Conservation (phyloP, 2,888 invertebrate species). For the Cephus nigrinus region DNA sequence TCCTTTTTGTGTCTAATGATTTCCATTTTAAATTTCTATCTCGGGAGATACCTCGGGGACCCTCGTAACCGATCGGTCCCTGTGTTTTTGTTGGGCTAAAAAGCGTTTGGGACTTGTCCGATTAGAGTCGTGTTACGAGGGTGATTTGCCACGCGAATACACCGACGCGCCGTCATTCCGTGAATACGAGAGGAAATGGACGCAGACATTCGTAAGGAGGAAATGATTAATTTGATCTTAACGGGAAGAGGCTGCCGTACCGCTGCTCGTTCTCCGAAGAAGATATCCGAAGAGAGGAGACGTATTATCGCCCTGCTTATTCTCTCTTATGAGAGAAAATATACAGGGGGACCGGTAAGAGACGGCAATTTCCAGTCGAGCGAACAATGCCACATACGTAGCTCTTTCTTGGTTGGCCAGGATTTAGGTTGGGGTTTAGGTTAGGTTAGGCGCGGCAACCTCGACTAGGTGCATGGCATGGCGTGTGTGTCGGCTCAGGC, state of each 20-base stretch:
- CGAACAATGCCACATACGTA: not conserved
- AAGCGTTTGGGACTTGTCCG: not conserved
- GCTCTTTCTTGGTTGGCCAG: slow-evolving; percentile 30
- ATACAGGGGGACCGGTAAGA: not conserved
- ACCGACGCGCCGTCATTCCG: not conserved
- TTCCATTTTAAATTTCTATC: not conserved
- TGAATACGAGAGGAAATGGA: not conserved
- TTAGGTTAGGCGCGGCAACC: slow-evolving; percentile 24
- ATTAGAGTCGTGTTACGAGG: not conserved
- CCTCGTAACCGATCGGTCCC: not conserved
- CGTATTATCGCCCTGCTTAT: not conserved
- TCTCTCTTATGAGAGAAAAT: not conserved
- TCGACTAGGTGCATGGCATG: slow-evolving; percentile 39
- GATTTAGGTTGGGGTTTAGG: slow-evolving; percentile 32
- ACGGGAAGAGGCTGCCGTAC: not conserved
- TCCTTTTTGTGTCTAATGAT: not conserved
- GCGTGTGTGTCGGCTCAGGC: slow-evolving; percentile 60
- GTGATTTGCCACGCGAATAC: slow-evolving; percentile 13
- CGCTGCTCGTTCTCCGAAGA: not conserved
- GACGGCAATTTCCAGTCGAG: not conserved
- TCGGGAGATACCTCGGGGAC: not conserved
- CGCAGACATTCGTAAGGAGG: not conserved
- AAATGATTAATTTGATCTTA: not conserved
- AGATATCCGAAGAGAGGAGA: not conserved
- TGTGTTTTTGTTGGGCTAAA: not conserved